Conservation (phyloP, 2,888 invertebrate species). For the Pherbina coryleti region DNA sequence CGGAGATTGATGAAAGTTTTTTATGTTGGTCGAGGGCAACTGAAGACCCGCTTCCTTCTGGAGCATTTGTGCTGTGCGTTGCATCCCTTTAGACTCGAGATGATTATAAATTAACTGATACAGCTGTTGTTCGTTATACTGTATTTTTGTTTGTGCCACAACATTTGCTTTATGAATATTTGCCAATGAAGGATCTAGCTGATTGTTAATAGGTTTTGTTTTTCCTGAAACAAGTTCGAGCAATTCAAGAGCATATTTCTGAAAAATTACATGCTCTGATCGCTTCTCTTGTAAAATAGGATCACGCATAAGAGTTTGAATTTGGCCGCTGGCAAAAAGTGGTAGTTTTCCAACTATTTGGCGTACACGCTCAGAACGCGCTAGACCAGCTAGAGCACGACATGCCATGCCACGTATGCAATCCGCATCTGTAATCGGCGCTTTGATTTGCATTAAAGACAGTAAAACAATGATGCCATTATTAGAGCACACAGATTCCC, state of each 20-base stretch:
- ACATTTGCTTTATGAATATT: conserved; percentile 94
- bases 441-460: conserved; percentile 89
- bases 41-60: conserved; percentile 81
- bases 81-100: conserved; percentile 80
- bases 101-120: conserved; percentile 93
- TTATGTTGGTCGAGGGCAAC: conserved; percentile 63
- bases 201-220: conserved; percentile 80
- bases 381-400: conserved; percentile 90
- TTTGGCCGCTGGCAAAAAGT: conserved; percentile 90
- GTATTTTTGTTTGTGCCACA: conserved; percentile 95
- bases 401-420: conserved; percentile 94
- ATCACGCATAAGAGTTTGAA: conserved; percentile 95
- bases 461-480: conserved; percentile 97
- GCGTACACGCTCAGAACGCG: conserved; percentile 91
- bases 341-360: conserved; percentile 97
- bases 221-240: conserved; percentile 93
- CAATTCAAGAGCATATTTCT: conserved; percentile 91
- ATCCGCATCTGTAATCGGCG: conserved; percentile 97
- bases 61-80: conserved; percentile 79
- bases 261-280: conserved; percentile 94
- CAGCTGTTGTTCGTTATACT: conserved; percentile 93
- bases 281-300: conserved; percentile 97
- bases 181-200: conserved; percentile 87
- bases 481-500: conserved; percentile 93
- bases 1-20: conserved; percentile 67